Conservation (phyloP, 2,888 invertebrate genomes). For the Synergus gifuensis region DNA sequence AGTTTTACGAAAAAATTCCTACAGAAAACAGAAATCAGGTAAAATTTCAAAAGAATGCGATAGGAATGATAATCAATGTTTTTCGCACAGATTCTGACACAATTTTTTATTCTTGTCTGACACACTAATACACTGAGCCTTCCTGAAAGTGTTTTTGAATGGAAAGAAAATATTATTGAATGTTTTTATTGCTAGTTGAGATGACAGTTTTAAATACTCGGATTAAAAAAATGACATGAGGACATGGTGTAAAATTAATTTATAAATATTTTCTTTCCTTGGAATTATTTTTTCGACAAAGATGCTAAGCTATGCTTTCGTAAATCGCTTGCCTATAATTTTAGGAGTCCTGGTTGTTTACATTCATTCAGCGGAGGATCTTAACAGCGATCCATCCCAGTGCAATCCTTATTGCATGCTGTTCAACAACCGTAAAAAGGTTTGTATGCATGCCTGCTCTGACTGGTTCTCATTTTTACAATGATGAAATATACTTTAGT, state of each 20-base stretch:
- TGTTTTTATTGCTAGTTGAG: neutral
- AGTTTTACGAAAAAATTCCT: slow-evolving; percentile 63
- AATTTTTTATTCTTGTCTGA: slow-evolving; percentile 41
- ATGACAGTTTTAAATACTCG: too few species aligned
- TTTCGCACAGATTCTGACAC: slow-evolving; percentile 33
- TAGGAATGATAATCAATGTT: slow-evolving; percentile 41
- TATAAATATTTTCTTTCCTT: neutral
- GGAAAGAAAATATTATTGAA: neutral
- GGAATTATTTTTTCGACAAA: slow-evolving; percentile 3
- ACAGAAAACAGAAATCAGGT: slow-evolving; percentile 65
- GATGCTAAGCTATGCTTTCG: slow-evolving; percentile 43
- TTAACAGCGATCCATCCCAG: slow-evolving; percentile 75
- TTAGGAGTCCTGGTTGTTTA: slow-evolving; percentile 79
- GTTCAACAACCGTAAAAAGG: slow-evolving; percentile 80
- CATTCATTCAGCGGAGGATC: slow-evolving; percentile 79
- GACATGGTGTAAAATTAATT: neutral
- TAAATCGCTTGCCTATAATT: slow-evolving; percentile 55
- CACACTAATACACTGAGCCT: slow-evolving; percentile 35
- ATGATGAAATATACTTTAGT: slow-evolving; percentile 31
- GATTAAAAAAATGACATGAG: too few species aligned
- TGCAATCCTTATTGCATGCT: slow-evolving; percentile 80
- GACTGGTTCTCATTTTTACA: slow-evolving; percentile 22
- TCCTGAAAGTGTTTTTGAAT: neutral
- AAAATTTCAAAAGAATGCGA: slow-evolving; percentile 52
- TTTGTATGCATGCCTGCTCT: slow-evolving; percentile 56